Conservation (phyloP, 2,113 vertebrate genomes). For the Tapirus terrestris region DNA sequence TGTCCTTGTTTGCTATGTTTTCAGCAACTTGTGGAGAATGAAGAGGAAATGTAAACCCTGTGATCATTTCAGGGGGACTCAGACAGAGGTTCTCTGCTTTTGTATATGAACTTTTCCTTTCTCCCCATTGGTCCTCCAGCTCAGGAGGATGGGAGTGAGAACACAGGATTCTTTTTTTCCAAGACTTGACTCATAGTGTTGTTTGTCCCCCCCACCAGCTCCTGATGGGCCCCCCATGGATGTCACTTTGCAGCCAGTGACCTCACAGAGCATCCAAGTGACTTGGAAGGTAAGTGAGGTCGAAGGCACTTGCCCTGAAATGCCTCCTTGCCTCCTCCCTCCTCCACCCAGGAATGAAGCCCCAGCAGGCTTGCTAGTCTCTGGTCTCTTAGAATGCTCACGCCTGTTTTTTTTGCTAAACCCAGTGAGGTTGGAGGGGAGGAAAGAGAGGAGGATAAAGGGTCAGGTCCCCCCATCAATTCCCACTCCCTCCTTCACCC, state of each 20-base stretch:
- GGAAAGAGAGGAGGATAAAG: background rate
- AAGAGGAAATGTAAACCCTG: background rate
- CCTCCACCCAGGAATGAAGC: background rate
- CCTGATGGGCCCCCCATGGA: conserved; percentile 98
- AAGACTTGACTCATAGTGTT: background rate
- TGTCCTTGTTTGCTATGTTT: background rate
- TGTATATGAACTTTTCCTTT: background rate
- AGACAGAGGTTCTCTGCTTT: background rate
- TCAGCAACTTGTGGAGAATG: background rate
- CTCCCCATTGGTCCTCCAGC: background rate
- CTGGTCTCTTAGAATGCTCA: background rate
- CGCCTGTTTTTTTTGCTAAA: background rate
- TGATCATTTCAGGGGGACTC: background rate
- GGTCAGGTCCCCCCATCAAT: no score
- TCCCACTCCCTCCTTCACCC: background rate
- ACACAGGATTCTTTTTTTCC: background rate
- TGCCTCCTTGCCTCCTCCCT: background rate
- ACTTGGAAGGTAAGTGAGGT: conserved; percentile 95
- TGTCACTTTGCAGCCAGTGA: conserved; percentile 95
- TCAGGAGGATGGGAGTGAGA: background rate
- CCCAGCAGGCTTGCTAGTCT: background rate
- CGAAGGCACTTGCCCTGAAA: background rate
- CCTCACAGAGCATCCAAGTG: conserved; percentile 98
- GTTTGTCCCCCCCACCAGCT: conserved; percentile 84
- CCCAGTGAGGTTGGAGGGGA: background rate